Evolutionary conservation across 2,797 vertebrate genomes (phyloP).

Genomic region (Aplochiton taeniatus): DNA sequence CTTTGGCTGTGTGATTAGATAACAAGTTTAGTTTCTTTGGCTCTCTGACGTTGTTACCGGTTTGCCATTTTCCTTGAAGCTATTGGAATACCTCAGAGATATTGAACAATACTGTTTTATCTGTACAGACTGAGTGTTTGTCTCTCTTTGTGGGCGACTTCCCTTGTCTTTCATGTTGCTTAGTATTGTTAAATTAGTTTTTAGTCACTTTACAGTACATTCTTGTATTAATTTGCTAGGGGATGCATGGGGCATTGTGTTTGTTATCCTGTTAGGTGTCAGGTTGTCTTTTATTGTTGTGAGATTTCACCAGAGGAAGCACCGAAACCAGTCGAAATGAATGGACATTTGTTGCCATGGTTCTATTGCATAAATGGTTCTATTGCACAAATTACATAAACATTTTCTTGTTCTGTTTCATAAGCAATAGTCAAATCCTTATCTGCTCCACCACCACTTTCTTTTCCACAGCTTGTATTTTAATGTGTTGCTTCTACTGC

Average conservation of each 20-base stretch:
- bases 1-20: conserved; percentile 79
- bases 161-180: conserved; percentile 73
- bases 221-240: conserved; percentile 71
- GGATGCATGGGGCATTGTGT: conserved; percentile 63
- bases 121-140: conserved; percentile 66
- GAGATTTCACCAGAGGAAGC: conserved; percentile 46
- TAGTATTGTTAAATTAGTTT: conserved; percentile 72
- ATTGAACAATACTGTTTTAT: conserved; percentile 58
- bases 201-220: conserved; percentile 70
- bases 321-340: conserved; percentile 63
- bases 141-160: conserved; percentile 65
- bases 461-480: conserved; percentile 57
- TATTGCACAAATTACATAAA: conserved; percentile 62
- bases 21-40: conserved; percentile 74
- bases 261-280: conserved; percentile 70
- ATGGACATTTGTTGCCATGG: conserved; percentile 64
- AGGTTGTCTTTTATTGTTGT: conserved; percentile 52
- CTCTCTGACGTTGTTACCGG: conserved; percentile 75
- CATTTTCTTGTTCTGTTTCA: conserved; percentile 61
- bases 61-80: conserved; percentile 76
- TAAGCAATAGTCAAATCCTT: conserved; percentile 31
- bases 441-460: conserved; percentile 43
- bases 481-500: conserved; percentile 71
- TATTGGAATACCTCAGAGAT: conserved; percentile 67
- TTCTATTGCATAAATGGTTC: conserved; percentile 66